Percentiles rank a stretch among this genome's conserved stretches.
These are phyloP conservation scores for Rotaria socialis DNA, from an alignment of 2,888 invertebrate species.

Conservation along the genomic window DNA sequence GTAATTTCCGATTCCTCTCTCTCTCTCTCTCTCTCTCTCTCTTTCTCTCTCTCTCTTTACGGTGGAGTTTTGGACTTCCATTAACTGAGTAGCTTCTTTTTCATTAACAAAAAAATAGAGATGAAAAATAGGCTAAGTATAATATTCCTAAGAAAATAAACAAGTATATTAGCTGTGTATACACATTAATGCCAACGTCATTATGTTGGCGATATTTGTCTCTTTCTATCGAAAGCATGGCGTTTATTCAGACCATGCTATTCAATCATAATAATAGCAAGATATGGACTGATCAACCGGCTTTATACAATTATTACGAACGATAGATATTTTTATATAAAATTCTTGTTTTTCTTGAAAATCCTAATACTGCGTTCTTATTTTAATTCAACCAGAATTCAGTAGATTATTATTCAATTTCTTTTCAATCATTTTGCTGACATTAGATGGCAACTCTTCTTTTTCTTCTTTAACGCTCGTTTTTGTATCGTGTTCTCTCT, in stretches of 20 bases:
- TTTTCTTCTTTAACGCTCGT: background rate
- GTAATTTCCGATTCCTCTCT: background rate
- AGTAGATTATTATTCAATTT: background rate
- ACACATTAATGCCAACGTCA: background rate
- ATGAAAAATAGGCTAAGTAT: background rate
- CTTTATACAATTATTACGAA: background rate
- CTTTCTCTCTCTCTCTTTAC: background rate
- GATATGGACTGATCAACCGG: background rate
- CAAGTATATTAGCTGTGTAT: background rate
- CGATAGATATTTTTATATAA: background rate
- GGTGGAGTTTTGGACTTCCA: background rate
- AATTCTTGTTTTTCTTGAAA: background rate
- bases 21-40: background rate
- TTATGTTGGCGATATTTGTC: background rate
- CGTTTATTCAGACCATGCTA: background rate
- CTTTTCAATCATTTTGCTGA: background rate
- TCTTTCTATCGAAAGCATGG: background rate
- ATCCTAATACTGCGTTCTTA: background rate
- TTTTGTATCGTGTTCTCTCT: background rate
- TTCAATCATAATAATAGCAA: background rate
- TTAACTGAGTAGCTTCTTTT: background rate
- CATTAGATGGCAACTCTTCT: background rate
- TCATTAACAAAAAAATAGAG: too few relatives aligned
- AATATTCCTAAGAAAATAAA: background rate
- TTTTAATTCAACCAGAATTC: background rate